Conservation (phyloP, 2,888 invertebrate genomes). For the Harmothoe impar region DNA sequence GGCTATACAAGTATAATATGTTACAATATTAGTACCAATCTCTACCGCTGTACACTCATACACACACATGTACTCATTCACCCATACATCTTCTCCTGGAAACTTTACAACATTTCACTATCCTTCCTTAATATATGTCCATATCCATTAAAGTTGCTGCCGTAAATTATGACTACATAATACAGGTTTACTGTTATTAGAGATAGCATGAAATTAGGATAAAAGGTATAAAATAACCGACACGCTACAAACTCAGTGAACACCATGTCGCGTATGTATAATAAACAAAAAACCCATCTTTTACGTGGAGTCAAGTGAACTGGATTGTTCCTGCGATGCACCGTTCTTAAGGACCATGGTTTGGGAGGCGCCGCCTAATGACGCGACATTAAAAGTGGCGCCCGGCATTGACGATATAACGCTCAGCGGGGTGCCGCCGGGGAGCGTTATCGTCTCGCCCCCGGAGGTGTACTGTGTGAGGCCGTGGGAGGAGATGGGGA, state of each 20-base stretch:
- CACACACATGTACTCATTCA: background rate
- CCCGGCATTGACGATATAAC: background rate
- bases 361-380: background rate
- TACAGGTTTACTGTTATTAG: background rate
- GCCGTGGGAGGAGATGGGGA: background rate
- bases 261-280: background rate
- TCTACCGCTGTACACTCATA: background rate
- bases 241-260: background rate
- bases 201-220: background rate
- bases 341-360: conserved; percentile 4
- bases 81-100: background rate
- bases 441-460: background rate
- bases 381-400: background rate
- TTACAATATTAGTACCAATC: too few relatives aligned
- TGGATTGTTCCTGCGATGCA: background rate
- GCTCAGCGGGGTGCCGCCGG: too few relatives aligned
- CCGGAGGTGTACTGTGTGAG: background rate
- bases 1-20: too few relatives aligned
- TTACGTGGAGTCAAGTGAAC: conserved; percentile 23
- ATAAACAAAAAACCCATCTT: background rate
- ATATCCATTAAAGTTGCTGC: background rate
- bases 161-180: conserved; percentile 15
- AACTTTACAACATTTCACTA: background rate
- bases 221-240: background rate
- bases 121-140: background rate